Evolutionary conservation across 2,888 invertebrate genomes (phyloP).

Genomic region (Camptogramma bilineatum): DNA sequence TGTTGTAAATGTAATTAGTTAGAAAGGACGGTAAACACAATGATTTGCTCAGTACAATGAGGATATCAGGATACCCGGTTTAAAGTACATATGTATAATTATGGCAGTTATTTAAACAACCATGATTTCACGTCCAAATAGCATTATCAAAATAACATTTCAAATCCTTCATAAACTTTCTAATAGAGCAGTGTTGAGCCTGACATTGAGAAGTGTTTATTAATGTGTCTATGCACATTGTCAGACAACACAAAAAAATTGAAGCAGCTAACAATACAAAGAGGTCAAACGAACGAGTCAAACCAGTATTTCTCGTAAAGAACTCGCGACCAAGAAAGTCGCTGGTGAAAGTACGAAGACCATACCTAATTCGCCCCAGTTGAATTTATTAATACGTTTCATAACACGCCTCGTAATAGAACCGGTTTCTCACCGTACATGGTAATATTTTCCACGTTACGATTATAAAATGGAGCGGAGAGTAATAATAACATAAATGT

Average conservation of each 20-base stretch:
- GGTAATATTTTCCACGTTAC: constrained; percentile 58
- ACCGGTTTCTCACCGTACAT: constrained; percentile 64
- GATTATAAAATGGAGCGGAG: constrained; percentile 57
- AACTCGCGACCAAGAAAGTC: constrained; percentile 71
- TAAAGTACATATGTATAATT: background rate
- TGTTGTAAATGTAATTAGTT: constrained; percentile 48
- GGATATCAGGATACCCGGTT: background rate
- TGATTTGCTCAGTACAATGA: background rate
- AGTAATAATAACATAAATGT: constrained; percentile 68
- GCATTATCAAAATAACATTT: background rate
- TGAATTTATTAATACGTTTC: constrained; percentile 74
- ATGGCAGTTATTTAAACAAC: background rate
- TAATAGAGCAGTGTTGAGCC: constrained; percentile 45
- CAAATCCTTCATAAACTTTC: constrained; percentile 40
- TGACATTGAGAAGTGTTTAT: constrained; percentile 62
- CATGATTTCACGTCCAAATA: background rate
- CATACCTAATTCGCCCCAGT: constrained; percentile 71
- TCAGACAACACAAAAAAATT: constrained; percentile 61
- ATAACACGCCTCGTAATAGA: constrained; percentile 73
- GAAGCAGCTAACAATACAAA: constrained; percentile 63
- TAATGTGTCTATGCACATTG: constrained; percentile 52
- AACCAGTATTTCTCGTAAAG: constrained; percentile 63
- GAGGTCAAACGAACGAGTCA: constrained; percentile 72
- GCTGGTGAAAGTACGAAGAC: constrained; percentile 76
- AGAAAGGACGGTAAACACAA: constrained; percentile 22